These are phyloP conservation scores for Laupala kohalensis DNA, from an alignment of 1,140 invertebrate genomes.

Conservation along the genomic window DNA sequence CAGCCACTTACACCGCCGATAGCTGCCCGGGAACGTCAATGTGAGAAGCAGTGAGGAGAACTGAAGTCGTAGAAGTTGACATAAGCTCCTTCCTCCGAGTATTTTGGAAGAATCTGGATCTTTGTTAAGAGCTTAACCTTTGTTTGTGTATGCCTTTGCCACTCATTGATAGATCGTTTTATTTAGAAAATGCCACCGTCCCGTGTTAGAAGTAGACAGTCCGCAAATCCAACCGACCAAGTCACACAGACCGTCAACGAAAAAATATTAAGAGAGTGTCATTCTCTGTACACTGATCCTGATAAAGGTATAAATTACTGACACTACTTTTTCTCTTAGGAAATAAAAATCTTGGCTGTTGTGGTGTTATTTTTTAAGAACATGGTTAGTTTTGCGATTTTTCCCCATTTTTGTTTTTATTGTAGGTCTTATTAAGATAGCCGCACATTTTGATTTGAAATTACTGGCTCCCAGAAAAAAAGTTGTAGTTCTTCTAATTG, in stretches of 20 bases:
- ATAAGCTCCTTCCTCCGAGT: too few species aligned
- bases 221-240: slow-evolving; percentile 34
- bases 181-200: background rate
- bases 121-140: too few species aligned
- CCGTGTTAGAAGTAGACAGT: slow-evolving; percentile 14
- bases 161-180: too few species aligned
- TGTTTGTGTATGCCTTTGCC: too few species aligned
- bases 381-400: background rate
- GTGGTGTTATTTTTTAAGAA: background rate
- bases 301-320: slow-evolving; percentile 37
- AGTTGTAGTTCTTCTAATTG: slow-evolving; percentile 42
- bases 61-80: too few species aligned
- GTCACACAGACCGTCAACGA: slow-evolving; percentile 37
- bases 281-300: slow-evolving; percentile 38
- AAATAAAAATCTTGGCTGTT: background rate
- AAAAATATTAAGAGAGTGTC: slow-evolving; percentile 40
- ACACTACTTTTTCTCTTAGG: background rate
- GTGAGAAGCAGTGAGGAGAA: too few species aligned
- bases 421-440: slow-evolving; percentile 39
- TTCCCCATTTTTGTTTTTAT: slow-evolving; percentile 15
- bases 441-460: slow-evolving; percentile 32
- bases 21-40: too few species aligned
- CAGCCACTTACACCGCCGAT: too few species aligned
- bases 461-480: slow-evolving; percentile 44
- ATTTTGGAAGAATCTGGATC: too few species aligned